Conservation (phyloP, 2,797 vertebrate species). For the Rallus crepitans region DNA sequence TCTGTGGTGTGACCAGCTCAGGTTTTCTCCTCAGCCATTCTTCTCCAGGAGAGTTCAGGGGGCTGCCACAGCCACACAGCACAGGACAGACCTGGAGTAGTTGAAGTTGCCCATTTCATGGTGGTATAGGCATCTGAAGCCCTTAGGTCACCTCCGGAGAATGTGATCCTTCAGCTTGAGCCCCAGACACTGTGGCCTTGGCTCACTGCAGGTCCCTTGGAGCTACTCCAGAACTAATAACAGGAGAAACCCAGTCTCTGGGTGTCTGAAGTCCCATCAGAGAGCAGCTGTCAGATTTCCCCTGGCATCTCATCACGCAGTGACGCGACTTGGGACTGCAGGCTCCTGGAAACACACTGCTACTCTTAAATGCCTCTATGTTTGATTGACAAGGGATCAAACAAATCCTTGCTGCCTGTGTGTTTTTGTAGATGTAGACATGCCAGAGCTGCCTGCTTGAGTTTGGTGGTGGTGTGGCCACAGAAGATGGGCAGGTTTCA, state of each 20-base stretch:
- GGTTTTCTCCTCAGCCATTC: not conserved
- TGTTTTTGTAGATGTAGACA: not conserved
- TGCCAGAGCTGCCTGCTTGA: not conserved
- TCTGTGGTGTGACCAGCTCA: not conserved
- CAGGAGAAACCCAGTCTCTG: not conserved
- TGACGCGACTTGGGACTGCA: not conserved
- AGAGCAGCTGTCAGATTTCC: not conserved
- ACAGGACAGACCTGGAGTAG: not conserved
- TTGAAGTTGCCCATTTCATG: not conserved
- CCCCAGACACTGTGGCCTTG: fast-evolving
- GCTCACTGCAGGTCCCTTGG: not conserved
- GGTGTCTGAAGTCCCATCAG: not conserved
- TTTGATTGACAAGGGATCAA: not conserved
- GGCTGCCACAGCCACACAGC: not conserved
- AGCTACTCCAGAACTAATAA: not conserved
- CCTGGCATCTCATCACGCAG: not conserved
- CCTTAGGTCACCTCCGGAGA: not conserved
- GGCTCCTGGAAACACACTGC: not conserved
- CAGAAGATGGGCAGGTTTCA: not conserved
- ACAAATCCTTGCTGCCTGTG: not conserved
- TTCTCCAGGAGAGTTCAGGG: not conserved
- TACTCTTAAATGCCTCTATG: not conserved
- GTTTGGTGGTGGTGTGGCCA: not conserved
- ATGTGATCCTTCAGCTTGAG: not conserved
- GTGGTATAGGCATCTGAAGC: not conserved